A percentile compares a stretch with the other conserved stretches of the same genome.
Conservation (phyloP, 1,140 invertebrate genomes). For the Dinoponera quadriceps region DNA sequence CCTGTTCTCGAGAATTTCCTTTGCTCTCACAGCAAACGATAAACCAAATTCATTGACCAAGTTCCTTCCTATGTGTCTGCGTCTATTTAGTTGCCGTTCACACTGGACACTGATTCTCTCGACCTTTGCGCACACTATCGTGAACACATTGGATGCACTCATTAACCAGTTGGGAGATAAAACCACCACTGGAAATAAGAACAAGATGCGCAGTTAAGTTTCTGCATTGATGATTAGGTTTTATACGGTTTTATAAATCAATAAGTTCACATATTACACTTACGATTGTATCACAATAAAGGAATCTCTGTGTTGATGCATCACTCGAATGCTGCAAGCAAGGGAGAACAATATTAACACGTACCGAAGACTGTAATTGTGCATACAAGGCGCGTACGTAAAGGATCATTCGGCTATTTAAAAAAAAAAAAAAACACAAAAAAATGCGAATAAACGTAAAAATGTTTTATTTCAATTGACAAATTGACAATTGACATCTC, state of each 20-base stretch:
- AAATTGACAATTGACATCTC: too few relatives aligned
- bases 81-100: conserved; percentile 66
- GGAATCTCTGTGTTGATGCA: conserved; percentile 83
- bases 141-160: conserved; percentile 82
- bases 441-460: too few relatives aligned
- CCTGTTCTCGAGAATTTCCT: conserved; percentile 66
- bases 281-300: conserved; percentile 85
- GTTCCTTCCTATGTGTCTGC: conserved; percentile 59
- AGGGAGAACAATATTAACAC: conserved; percentile 52
- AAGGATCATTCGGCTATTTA: too few relatives aligned
- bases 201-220: not conserved
- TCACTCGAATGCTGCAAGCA: conserved; percentile 85
- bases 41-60: conserved; percentile 73
- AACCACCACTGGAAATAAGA: conserved; percentile 71
- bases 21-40: conserved; percentile 76
- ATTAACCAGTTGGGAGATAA: conserved; percentile 81
- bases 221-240: conserved; percentile 12
- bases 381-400: too few relatives aligned
- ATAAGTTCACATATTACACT: conserved; percentile 71
- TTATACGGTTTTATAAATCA: not conserved
- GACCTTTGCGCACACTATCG: conserved; percentile 74
- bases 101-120: conserved; percentile 73
- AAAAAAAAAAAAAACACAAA: too few relatives aligned
- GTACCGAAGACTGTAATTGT: not conserved
- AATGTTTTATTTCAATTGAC: too few relatives aligned